Percentiles rank a stretch among this genome's conserved stretches.
Evolutionary conservation across 2,113 vertebrate species (phyloP).

Genomic region (Psilopogon haemacephalus): DNA sequence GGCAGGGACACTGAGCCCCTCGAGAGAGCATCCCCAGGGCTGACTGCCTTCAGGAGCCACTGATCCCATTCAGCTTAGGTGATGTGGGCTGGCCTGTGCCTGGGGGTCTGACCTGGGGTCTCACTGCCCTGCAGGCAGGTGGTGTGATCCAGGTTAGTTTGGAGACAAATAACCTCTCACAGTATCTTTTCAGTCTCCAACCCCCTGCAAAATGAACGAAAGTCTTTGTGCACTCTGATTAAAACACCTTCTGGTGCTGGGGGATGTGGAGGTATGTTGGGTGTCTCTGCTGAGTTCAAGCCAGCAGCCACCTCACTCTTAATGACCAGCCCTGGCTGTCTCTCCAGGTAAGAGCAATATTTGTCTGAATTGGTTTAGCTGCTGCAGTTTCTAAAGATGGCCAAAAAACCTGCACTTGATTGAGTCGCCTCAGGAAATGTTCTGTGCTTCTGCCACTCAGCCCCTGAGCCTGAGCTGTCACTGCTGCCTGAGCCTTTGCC

Average conservation of each 20-base stretch:
- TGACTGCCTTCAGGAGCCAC: background rate
- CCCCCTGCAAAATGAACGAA: background rate
- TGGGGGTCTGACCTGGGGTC: background rate
- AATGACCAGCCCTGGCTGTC: background rate
- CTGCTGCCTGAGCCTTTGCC: background rate
- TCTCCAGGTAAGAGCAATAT: background rate
- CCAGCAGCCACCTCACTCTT: background rate
- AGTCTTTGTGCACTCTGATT: background rate
- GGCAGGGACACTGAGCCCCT: background rate
- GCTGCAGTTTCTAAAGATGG: background rate
- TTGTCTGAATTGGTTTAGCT: background rate
- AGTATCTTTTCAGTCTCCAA: background rate
- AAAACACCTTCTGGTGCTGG: background rate
- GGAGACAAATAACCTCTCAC: background rate
- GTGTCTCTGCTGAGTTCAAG: background rate
- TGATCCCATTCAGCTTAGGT: rapidly evolving
- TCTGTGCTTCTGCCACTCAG: background rate
- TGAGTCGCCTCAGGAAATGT: background rate
- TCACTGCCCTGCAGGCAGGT: background rate
- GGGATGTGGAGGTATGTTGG: background rate
- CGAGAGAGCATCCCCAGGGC: background rate
- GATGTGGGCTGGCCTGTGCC: background rate
- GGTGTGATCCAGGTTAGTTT: background rate
- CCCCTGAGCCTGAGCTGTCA: background rate
- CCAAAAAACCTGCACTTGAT: background rate